Base-by-base conservation (phyloP, 2,888 invertebrate species). In the Sclerodermus sp. region DNA sequence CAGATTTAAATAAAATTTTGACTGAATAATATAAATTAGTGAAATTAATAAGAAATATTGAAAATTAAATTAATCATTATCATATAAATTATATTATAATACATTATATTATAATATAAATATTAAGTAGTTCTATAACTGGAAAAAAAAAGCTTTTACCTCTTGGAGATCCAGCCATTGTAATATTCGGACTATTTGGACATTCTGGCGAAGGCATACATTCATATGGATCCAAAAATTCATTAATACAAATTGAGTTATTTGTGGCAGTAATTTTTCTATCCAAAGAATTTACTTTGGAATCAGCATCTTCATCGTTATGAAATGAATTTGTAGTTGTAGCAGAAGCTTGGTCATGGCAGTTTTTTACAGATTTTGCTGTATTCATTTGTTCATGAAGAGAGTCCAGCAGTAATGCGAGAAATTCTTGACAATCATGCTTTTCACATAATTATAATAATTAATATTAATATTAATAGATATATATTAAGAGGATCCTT, bases 351-450 rank as follows among this genome's bases (percentile, higher is more conserved):
- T 73, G 64, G 52, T 69, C 58, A 51, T 69, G 68, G 57, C 67
- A 67, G 55, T 59, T 70, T 52, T 77, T 76, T 45, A 60, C 66
- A 41, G 64, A 58, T 41, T 74, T 76, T 16, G 79, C 79, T 40
- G 73, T 66, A 52, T 82, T 80, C 67, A 85, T 80, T 67, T 85
- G 84, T 64, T 86, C 85, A 63, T 86, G 85, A 8, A 86, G 76
- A 1, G 82, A 81, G 64, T 85, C 85, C 57, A 86, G 70, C 34
- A 85, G 70, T 15, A 86, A 76, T 5, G 85, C 85, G 51, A 86
- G 78, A 67, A 86, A 86, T 71, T 86, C 86, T 73, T 86, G 86
- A 73, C 85, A 86, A 68, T 86, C 86, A 66, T 86, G 86, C 84
- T 86, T 73, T 14, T 43, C 49, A 54, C 10, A 38, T 29, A 46